Evolutionary conservation across 37 sponge, comb jelly and placozoan species (phyloP).

Genomic region (Lycopodina hypogea): DNA sequence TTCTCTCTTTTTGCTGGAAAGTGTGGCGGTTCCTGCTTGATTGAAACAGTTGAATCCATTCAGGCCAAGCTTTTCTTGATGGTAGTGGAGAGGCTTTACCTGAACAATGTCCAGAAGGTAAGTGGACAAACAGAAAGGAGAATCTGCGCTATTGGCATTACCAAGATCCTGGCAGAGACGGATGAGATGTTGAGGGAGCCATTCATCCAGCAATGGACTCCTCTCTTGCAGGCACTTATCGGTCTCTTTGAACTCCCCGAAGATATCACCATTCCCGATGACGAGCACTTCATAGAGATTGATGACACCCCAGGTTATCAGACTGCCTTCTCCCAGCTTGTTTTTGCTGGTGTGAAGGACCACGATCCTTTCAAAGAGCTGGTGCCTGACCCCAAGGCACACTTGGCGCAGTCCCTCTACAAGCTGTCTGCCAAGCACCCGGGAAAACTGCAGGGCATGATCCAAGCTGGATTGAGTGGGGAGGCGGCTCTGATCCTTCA

Average conservation of each 20-base stretch:
- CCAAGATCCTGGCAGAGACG: constrained; percentile 90
- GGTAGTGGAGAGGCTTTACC: constrained; percentile 90
- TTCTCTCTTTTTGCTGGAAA: constrained; percentile 87
- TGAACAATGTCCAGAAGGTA: constrained; percentile 93
- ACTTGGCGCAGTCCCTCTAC: constrained; percentile 74
- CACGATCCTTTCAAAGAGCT: constrained; percentile 78
- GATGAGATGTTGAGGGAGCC: constrained; percentile 82
- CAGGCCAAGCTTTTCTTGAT: constrained; percentile 93
- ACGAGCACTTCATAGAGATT: constrained; percentile 95
- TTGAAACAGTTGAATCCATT: constrained; percentile 82
- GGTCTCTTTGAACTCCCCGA: constrained; percentile 88
- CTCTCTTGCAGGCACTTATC: constrained; percentile 80
- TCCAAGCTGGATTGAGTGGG: constrained; percentile 55
- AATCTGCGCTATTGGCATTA: constrained; percentile 94
- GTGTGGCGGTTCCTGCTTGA: constrained; percentile 76
- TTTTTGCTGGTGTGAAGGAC: constrained; percentile 79
- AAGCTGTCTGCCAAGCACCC: constrained; percentile 80
- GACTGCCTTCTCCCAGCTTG: constrained; percentile 85
- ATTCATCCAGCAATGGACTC: constrained; percentile 70
- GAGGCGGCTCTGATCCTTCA: constrained; percentile 68
- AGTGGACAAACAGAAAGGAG: constrained; percentile 83
- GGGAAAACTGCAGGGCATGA: constrained; percentile 76
- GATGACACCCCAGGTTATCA: constrained; percentile 99
- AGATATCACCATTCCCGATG: constrained; percentile 77
- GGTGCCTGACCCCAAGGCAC: constrained; percentile 69